phyloP scores from a whole-genome alignment of 2,113 vertebrate genomes.

The Lutjanus erythropterus region DNA sequence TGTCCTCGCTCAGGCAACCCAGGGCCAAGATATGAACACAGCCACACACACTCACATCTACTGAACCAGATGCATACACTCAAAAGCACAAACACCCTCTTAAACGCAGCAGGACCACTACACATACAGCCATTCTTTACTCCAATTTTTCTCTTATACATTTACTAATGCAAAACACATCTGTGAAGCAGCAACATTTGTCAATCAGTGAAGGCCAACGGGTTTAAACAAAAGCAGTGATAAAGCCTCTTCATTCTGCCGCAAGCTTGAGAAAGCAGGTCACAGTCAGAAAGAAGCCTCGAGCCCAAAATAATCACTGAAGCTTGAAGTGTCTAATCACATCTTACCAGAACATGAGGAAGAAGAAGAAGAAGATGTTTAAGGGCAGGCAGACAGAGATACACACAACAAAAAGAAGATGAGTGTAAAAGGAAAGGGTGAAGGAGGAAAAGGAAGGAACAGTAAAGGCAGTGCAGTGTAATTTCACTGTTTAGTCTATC shows the following conservation, averaged over 20 bases:
- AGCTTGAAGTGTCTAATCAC: constrained; percentile 51
- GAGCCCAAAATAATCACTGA: constrained; percentile 49
- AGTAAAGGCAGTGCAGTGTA: background rate
- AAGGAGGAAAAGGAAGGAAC: background rate
- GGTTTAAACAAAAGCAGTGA: constrained; percentile 61
- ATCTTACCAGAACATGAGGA: constrained; percentile 36
- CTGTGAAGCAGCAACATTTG: constrained; percentile 43
- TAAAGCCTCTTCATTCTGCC: constrained; percentile 49
- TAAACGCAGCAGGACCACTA: constrained; percentile 27
- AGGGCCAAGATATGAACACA: constrained; percentile 53
- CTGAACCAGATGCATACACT: constrained; percentile 53
- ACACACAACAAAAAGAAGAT: background rate
- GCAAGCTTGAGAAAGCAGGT: constrained; percentile 11
- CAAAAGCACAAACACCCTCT: constrained; percentile 45
- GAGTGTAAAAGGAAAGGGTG: background rate
- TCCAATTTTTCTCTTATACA: background rate
- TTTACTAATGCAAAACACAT: constrained; percentile 43
- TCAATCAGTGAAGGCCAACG: constrained; percentile 53
- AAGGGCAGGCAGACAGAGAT: constrained; percentile 7
- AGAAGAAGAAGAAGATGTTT: background rate
- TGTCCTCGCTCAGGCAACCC: constrained; percentile 39
- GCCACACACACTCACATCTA: constrained; percentile 48
- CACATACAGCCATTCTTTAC: constrained; percentile 14
- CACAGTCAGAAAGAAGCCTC: constrained; percentile 32
- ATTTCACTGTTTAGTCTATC: background rate